These are phyloP conservation scores for Rhabditoides inermis DNA, from an alignment of 2,888 invertebrate species.

Conservation along the genomic window DNA sequence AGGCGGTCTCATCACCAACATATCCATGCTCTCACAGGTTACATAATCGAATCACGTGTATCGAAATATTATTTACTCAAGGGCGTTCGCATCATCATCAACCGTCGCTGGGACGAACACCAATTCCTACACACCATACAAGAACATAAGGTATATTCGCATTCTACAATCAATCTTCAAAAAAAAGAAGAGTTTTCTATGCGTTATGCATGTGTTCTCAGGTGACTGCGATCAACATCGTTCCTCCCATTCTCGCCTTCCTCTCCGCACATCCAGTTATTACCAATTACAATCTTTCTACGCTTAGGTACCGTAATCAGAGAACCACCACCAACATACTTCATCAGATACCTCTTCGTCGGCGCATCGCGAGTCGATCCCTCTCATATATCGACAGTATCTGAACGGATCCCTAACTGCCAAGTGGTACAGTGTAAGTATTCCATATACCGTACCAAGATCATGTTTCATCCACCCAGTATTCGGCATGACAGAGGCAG, in stretches of 20 bases:
- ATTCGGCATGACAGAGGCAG: conserved; percentile 42
- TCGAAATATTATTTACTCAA: background rate
- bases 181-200: background rate
- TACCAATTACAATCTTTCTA: too few species aligned
- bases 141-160: conserved; percentile 13
- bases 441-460: background rate
- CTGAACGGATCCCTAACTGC: background rate
- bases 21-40: conserved; percentile 25
- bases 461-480: conserved; percentile 14
- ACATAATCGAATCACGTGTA: background rate
- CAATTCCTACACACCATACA: conserved; percentile 21
- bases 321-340: too few species aligned
- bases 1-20: conserved; percentile 36
- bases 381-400: too few species aligned
- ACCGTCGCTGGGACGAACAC: conserved; percentile 23
- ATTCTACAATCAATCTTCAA: background rate
- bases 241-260: conserved; percentile 35
- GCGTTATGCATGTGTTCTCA: conserved; percentile 1
- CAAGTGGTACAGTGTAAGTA: conserved; percentile 15
- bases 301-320: too few species aligned
- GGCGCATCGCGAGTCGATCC: background rate
- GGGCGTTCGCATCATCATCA: conserved; percentile 15
- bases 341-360: background rate
- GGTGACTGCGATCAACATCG: conserved; percentile 27
- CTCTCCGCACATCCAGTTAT: conserved; percentile 5